These are phyloP conservation scores for Acanthaster planci DNA, from an alignment of 35 echinoderm and acorn worm species.

Conservation along the genomic window DNA sequence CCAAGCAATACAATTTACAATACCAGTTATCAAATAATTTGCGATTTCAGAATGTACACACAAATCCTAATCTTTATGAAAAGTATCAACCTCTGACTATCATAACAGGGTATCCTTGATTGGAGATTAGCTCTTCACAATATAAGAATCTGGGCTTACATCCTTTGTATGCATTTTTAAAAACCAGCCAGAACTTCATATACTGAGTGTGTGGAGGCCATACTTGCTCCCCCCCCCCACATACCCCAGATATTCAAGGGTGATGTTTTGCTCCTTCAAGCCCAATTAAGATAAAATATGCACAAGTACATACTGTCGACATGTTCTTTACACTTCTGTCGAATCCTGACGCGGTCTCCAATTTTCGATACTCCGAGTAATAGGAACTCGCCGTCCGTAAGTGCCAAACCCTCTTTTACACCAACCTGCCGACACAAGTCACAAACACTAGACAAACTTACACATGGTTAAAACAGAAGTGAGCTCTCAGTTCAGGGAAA, in stretches of 20 bases:
- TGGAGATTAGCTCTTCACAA: not conserved
- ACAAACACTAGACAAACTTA: not conserved
- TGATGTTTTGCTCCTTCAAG: not conserved
- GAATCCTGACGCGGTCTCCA: not conserved
- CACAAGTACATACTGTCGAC: not conserved
- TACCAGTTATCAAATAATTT: conserved; percentile 9
- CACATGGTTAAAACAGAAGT: not conserved
- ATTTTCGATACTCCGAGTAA: not conserved
- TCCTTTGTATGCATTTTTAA: conserved; percentile 1
- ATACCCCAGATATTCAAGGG: not conserved
- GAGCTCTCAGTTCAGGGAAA: not conserved
- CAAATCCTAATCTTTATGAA: not conserved
- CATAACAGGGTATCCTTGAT: not conserved
- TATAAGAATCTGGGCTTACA: not conserved
- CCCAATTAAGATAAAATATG: not conserved
- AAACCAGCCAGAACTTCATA: not conserved
- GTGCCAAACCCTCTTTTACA: not conserved
- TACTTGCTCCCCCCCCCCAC: not conserved
- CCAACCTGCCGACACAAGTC: not conserved
- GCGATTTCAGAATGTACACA: not conserved
- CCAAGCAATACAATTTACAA: not conserved
- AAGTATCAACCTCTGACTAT: not conserved
- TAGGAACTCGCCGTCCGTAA: not conserved
- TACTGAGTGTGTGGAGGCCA: not conserved
- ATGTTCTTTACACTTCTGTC: conserved; percentile 2